These are phyloP conservation scores for Anticlea derivata DNA, from an alignment of 2,888 invertebrate genomes.

Conservation along the genomic window DNA sequence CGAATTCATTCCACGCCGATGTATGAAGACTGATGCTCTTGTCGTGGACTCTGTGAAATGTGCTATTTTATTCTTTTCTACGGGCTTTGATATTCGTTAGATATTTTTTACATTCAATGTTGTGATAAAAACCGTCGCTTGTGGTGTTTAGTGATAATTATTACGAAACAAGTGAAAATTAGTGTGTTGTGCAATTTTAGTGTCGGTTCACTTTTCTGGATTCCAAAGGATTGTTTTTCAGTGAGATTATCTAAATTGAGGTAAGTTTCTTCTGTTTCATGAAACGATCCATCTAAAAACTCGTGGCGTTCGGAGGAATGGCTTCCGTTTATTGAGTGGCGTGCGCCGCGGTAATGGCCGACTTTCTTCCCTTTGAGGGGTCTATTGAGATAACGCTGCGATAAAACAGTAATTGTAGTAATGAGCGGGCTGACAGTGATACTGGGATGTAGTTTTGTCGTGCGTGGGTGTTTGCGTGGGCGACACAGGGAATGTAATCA, in stretches of 20 bases:
- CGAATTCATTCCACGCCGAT: constrained; percentile 80
- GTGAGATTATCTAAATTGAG: constrained; percentile 63
- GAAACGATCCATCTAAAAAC: constrained; percentile 42
- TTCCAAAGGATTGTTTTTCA: constrained; percentile 70
- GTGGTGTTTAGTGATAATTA: constrained; percentile 73
- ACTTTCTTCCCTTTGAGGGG: constrained; percentile 68
- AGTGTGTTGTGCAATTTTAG: constrained; percentile 76
- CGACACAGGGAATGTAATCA: constrained; percentile 57
- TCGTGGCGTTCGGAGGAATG: constrained; percentile 75
- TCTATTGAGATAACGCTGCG: constrained; percentile 44
- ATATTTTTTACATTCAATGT: constrained; percentile 71
- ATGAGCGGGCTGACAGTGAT: constrained; percentile 37
- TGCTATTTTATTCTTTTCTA: constrained; percentile 70
- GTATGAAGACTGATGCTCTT: constrained; percentile 81
- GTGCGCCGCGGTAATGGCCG: constrained; percentile 81
- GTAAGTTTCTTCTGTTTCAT: constrained; percentile 53
- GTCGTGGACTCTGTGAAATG: constrained; percentile 76
- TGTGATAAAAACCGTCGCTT: constrained; percentile 71
- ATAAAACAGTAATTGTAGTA: constrained; percentile 37
- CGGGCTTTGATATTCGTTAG: constrained; percentile 68
- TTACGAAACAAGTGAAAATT: constrained; percentile 67
- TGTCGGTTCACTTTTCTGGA: constrained; percentile 69
- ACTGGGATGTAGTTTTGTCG: constrained; percentile 48
- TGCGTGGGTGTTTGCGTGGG: constrained; percentile 64
- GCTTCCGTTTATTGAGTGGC: constrained; percentile 81